Evolutionary conservation across 1,140 invertebrate species (phyloP).

Genomic region (Oncopeltus fasciatus): DNA sequence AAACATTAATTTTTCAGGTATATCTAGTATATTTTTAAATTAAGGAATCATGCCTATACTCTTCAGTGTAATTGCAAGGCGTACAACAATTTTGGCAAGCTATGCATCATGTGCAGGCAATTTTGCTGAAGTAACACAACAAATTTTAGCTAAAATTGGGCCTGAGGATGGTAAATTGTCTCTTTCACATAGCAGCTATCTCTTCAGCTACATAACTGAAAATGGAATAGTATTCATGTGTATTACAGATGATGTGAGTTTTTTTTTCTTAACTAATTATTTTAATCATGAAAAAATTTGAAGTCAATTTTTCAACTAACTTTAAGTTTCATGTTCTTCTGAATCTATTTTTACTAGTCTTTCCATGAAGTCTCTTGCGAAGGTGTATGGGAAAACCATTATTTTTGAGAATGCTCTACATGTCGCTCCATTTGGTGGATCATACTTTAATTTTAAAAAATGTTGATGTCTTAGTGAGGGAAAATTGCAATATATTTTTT

Average conservation of each 20-base stretch:
- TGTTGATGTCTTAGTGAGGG: too few species aligned
- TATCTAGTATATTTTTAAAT: too few species aligned
- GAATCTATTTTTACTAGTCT: too few species aligned
- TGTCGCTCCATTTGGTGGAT: too few species aligned
- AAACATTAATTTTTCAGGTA: too few species aligned
- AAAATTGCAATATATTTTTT: too few species aligned
- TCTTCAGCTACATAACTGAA: conserved; percentile 84
- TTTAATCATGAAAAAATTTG: too few species aligned
- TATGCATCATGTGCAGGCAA: conserved; percentile 83
- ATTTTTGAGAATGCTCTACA: too few species aligned
- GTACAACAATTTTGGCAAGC: conserved; percentile 74
- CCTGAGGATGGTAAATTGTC: conserved; percentile 76
- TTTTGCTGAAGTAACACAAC: conserved; percentile 84
- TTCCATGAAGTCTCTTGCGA: too few species aligned
- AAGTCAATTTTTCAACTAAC: background rate
- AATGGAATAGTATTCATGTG: conserved; percentile 80
- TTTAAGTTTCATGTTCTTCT: too few species aligned
- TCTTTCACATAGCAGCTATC: conserved; percentile 79
- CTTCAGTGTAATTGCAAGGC: conserved; percentile 74
- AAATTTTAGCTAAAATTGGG: conserved; percentile 72
- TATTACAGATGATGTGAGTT: conserved; percentile 84
- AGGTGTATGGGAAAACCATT: too few species aligned
- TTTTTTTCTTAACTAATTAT: conserved; percentile 23
- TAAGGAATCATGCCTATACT: conserved; percentile 58
- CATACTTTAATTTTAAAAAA: too few species aligned